Percentiles rank a stretch among this genome's conserved stretches.
Conservation (phyloP, 2,888 invertebrate genomes). For the Agrochola lychnidis region DNA sequence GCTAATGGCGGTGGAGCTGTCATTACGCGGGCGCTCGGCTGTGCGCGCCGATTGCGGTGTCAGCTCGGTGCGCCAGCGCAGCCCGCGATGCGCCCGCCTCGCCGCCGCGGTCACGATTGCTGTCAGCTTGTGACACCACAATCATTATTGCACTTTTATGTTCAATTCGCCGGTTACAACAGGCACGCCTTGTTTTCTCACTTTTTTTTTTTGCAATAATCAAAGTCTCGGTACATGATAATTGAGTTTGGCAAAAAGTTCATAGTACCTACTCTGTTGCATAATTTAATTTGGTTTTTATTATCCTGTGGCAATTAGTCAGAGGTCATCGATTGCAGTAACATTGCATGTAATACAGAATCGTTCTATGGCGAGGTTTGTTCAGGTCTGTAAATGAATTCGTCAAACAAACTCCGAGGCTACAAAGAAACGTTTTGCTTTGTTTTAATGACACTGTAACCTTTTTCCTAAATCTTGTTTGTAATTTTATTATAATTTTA, state of each 20-base stretch:
- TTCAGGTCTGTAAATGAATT: constrained; percentile 36
- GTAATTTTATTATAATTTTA: not conserved
- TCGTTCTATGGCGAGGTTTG: constrained; percentile 28
- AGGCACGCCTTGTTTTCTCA: constrained; percentile 56
- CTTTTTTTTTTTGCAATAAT: constrained; percentile 52
- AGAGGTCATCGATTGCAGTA: constrained; percentile 42
- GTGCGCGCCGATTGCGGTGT: constrained; percentile 68
- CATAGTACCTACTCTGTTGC: constrained; percentile 37
- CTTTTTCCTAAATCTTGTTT: constrained; percentile 12
- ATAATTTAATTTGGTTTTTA: constrained; percentile 50
- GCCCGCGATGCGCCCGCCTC: constrained; percentile 60
- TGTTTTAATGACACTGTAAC: constrained; percentile 29
- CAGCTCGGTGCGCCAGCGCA: constrained; percentile 59
- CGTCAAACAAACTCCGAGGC: constrained; percentile 41
- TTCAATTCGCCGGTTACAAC: constrained; percentile 68
- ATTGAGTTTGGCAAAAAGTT: constrained; percentile 54
- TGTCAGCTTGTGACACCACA: constrained; percentile 76
- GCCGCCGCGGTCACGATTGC: constrained; percentile 73
- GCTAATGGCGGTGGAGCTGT: constrained; percentile 86
- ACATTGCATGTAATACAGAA: constrained; percentile 28
- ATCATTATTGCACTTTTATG: constrained; percentile 72
- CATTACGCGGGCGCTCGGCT: constrained; percentile 81
- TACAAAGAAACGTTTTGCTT: constrained; percentile 44
- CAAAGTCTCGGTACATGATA: constrained; percentile 49
- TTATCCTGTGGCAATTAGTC: constrained; percentile 18